Conservation (phyloP, 2,113 vertebrate genomes). For the Bambusicola thoracicus region DNA sequence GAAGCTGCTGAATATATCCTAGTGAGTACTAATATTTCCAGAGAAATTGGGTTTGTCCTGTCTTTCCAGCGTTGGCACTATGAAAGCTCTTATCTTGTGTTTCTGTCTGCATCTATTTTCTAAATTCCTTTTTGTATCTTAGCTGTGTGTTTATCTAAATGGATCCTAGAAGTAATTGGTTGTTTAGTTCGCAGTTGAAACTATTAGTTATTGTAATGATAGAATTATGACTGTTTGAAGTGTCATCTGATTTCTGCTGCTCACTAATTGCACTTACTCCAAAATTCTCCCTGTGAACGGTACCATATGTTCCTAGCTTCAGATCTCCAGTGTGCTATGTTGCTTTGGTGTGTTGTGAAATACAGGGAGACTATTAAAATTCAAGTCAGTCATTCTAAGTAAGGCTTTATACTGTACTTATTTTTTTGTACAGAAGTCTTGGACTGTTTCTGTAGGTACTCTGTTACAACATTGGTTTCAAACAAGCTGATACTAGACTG, state of each 20-base stretch:
- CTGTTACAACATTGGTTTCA: not conserved
- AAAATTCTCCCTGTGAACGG: not conserved
- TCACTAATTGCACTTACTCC: not conserved
- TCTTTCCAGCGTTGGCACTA: not conserved
- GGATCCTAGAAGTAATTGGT: not conserved
- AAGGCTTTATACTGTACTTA: not conserved
- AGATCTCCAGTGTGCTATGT: not conserved
- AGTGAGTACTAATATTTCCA: slow-evolving; percentile 80
- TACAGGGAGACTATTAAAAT: not conserved
- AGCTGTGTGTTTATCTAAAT: not conserved
- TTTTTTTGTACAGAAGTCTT: not conserved
- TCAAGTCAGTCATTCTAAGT: not conserved
- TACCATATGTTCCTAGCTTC: not conserved
- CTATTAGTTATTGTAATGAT: not conserved
- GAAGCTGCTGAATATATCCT: slow-evolving; percentile 79
- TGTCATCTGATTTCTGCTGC: not conserved
- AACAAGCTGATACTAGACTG: not conserved
- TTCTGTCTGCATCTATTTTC: not conserved
- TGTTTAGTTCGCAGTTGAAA: not conserved
- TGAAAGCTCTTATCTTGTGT: not conserved
- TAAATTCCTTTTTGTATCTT: not conserved
- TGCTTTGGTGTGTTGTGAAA: not conserved
- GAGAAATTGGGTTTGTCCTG: not conserved
- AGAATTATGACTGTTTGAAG: not conserved
- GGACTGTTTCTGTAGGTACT: fast-evolving